These are phyloP conservation scores for Anastrepha ludens DNA, from an alignment of 1,140 invertebrate genomes.

Conservation along the genomic window DNA sequence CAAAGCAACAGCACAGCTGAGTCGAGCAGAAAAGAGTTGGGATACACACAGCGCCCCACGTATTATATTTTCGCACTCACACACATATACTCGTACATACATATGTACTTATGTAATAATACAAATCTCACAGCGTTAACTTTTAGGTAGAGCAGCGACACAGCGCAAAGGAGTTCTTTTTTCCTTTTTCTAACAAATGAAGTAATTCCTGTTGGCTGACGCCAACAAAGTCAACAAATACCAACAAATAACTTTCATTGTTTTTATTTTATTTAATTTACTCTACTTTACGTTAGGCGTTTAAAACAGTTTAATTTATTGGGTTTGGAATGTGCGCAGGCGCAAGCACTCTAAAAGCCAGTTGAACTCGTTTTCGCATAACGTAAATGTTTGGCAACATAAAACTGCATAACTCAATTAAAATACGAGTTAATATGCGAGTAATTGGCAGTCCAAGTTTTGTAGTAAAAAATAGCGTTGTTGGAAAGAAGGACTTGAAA, in stretches of 20 bases:
- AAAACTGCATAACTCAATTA: not conserved
- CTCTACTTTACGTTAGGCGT: not conserved
- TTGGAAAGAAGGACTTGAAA: too few relatives aligned
- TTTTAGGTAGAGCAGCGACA: not conserved
- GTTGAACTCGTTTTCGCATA: constrained; percentile 20
- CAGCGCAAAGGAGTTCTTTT: not conserved
- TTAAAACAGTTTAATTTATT: not conserved
- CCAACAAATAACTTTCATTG: not conserved
- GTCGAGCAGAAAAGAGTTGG: not conserved
- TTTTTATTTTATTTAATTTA: constrained; percentile 7
- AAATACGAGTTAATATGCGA: not conserved
- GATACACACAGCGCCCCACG: not conserved
- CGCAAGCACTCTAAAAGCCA: not conserved
- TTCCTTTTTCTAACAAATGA: not conserved
- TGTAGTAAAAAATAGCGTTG: not conserved
- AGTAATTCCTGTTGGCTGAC: constrained; percentile 1
- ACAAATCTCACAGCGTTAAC: too few relatives aligned
- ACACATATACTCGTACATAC: not conserved
- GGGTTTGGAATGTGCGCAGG: not conserved
- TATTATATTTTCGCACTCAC: not conserved
- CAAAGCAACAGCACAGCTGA: not conserved
- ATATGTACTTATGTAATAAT: not conserved
- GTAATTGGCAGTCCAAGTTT: not conserved
- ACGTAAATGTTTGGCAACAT: not conserved
- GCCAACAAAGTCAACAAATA: not conserved